Evolutionary conservation across 2,888 invertebrate genomes (phyloP).

Genomic region (Agrilus biguttatus): DNA sequence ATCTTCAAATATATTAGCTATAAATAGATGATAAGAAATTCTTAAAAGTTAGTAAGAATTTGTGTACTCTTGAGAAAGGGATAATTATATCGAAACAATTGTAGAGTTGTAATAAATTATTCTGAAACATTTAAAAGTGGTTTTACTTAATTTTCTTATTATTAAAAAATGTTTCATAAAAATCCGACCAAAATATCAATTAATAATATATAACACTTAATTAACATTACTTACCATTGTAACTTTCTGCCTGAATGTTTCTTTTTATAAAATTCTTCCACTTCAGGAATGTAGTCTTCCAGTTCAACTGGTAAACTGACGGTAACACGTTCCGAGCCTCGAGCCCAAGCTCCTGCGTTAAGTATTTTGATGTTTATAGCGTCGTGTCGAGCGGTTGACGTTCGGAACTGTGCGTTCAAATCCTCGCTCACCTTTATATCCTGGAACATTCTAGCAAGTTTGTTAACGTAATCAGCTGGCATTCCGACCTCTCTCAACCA

Average conservation of each 20-base stretch:
- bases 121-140: too few relatives aligned
- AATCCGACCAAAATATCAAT: too few relatives aligned
- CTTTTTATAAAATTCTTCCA: constrained; percentile 95
- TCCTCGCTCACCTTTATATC: constrained; percentile 97
- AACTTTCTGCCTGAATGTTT: constrained; percentile 95
- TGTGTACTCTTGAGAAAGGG: too few relatives aligned
- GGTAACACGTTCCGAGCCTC: constrained; percentile 85
- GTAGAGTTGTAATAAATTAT: too few relatives aligned
- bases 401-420: constrained; percentile 84
- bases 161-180: too few relatives aligned
- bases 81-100: too few relatives aligned
- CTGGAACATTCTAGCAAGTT: constrained; percentile 94
- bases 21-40: too few relatives aligned
- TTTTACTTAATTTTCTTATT: too few relatives aligned
- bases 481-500: constrained; percentile 96
- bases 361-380: constrained; percentile 96
- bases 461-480: constrained; percentile 99
- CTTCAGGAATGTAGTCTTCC: constrained; percentile 98
- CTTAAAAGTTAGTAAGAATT: too few relatives aligned
- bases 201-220: too few relatives aligned
- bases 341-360: constrained; percentile 97
- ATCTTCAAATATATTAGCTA: too few relatives aligned
- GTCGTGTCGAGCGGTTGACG: constrained; percentile 65
- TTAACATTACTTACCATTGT: constrained; percentile 56
- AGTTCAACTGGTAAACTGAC: constrained; percentile 93